Base-by-base conservation (phyloP, 2,888 invertebrate species). In the Congeria kusceri region DNA sequence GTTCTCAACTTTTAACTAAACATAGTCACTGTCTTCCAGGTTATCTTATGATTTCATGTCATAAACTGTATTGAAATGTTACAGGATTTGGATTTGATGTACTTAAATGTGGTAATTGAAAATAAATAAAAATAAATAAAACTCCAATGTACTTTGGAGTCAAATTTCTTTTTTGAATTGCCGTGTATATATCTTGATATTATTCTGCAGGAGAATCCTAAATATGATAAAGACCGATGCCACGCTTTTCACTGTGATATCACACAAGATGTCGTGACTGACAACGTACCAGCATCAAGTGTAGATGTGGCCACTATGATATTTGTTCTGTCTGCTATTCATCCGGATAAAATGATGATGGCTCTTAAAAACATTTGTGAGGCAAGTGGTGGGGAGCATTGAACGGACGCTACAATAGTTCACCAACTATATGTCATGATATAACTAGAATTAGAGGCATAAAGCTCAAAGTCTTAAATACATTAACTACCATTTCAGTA, bases 251-350 rank as follows among this genome's bases (percentile, higher is more conserved):
- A 96, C 85, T 95, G 96, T 86, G 98, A 99, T 94, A 95, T 98
- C 70, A 97, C 98, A 0, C 95, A 95, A 5, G 95, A 96, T 28
- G 94, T 95, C 77, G 94, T 97, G 68, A 95, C 95, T 83, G 93
- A 95, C n/a, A 94, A 95, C 57, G 86, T 94, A 20, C 83, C 85
- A 32, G 53, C 86, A 1, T 84, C 86, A 23, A 84, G 89, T 23
- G 95, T 98, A 0, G 97, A 99, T 92, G 95, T 98, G 32, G 96
- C 96, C 1, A 98, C 98, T 23, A 94, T 99, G 91, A 97, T 99
- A 80, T 99, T 99, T 94, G 98, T 99, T 0, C 93, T 99, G 47
- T 99, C 99, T 0, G 97, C 99, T 0, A 96, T 99, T 84, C 96
- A 97, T 94, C 99, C 99, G 0, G 95, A 96, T 0, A 96, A 97